Evolutionary conservation across 2,113 vertebrate genomes (phyloP).

Genomic region (Leptobrachium ailaonicum): DNA sequence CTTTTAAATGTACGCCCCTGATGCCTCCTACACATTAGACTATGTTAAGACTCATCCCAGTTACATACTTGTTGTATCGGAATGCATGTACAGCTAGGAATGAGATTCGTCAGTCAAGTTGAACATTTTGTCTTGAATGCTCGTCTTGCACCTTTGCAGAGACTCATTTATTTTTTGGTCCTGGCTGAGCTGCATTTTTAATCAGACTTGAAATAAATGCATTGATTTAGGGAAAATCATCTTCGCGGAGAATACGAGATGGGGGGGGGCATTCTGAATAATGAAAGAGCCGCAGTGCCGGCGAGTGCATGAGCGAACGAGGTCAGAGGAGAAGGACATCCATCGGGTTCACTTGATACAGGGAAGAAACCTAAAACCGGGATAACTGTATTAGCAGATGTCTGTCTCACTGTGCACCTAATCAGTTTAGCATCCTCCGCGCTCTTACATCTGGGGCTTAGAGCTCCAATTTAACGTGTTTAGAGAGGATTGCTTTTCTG

Average conservation of each 20-base stretch:
- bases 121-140: no score
- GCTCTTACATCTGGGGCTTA: slow-evolving; percentile 31
- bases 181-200: background rate
- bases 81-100: no score
- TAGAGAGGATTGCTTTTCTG: background rate
- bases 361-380: slow-evolving; percentile 56
- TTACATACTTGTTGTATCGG: no score
- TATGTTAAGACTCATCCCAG: no score
- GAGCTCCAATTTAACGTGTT: background rate
- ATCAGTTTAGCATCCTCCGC: slow-evolving; percentile 46
- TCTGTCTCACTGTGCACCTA: slow-evolving; percentile 52
- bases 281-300: slow-evolving; percentile 55
- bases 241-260: slow-evolving; percentile 44
- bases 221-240: slow-evolving; percentile 35
- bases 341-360: slow-evolving; percentile 56
- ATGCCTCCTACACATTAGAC: no score
- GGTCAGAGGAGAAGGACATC: slow-evolving; percentile 50
- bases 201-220: background rate
- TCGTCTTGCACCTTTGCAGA: no score
- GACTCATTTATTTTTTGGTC: background rate
- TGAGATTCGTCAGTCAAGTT: no score
- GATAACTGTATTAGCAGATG: slow-evolving; percentile 49
- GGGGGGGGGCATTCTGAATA: slow-evolving; percentile 55
- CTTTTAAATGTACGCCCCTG: no score
- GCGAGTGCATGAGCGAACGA: slow-evolving; percentile 48